Percentiles rank a stretch among this genome's conserved stretches.
These are phyloP conservation scores for Myiozetetes cayanensis DNA, from an alignment of 2,113 vertebrate genomes.

Conservation along the genomic window DNA sequence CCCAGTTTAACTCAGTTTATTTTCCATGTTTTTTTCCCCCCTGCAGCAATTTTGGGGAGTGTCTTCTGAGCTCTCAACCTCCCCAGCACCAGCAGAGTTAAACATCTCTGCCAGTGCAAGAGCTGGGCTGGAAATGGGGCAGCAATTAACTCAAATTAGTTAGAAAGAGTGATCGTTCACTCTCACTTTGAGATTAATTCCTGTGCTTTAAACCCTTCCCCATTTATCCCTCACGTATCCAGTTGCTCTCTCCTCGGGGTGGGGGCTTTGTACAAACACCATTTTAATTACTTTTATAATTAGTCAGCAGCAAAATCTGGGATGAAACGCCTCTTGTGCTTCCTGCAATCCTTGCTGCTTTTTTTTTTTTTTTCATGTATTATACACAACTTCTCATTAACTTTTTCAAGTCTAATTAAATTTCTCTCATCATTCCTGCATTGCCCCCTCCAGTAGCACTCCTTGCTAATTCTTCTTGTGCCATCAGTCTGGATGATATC, in stretches of 20 bases:
- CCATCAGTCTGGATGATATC: background rate
- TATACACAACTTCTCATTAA: conserved; percentile 2
- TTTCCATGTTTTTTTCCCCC: background rate
- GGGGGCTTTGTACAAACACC: conserved; percentile 7
- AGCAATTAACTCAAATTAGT: background rate
- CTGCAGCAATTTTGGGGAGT: background rate
- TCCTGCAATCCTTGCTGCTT: background rate
- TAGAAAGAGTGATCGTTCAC: background rate
- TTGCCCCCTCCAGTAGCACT: background rate
- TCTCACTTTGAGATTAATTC: background rate
- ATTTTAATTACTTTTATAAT: conserved; percentile 67
- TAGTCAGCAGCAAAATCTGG: conserved; percentile 39
- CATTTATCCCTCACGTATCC: background rate
- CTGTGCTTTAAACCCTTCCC: background rate
- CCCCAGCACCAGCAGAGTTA: background rate
- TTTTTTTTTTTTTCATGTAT: background rate
- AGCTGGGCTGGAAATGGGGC: background rate
- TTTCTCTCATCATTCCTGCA: background rate
- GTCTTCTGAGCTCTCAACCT: background rate
- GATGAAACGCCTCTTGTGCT: background rate
- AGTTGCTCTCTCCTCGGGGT: conserved; percentile 7
- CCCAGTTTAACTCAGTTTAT: background rate
- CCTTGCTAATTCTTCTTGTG: background rate
- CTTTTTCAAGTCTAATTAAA: background rate
- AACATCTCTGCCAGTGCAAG: background rate